These are phyloP conservation scores for Marisa cornuarietis DNA, from an alignment of 1,140 invertebrate species.

Conservation along the genomic window DNA sequence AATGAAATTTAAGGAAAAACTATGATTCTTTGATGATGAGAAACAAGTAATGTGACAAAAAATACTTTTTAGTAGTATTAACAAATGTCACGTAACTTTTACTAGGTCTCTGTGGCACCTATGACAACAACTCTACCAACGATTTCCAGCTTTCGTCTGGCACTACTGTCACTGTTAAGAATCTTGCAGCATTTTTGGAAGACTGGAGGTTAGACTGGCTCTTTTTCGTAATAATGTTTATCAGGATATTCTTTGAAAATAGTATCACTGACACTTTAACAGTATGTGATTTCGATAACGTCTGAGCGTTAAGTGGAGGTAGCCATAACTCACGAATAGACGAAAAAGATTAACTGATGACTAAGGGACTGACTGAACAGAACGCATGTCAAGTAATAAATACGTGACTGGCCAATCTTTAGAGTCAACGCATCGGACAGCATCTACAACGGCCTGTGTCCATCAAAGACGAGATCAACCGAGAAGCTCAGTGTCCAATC, in stretches of 20 bases:
- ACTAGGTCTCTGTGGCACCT: conserved; percentile 46
- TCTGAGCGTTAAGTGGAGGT: too few relatives aligned
- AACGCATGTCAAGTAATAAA: background rate
- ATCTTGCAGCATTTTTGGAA: conserved; percentile 24
- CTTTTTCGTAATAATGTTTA: too few relatives aligned
- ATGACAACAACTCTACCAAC: conserved; percentile 32
- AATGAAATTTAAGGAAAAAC: too few relatives aligned
- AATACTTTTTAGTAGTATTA: too few relatives aligned
- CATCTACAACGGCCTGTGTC: conserved; percentile 37
- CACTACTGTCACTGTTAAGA: conserved; percentile 11
- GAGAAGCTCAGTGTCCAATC: background rate
- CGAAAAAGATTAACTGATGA: too few relatives aligned
- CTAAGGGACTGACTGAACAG: too few relatives aligned
- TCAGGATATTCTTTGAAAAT: background rate
- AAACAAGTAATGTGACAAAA: too few relatives aligned
- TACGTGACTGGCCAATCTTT: background rate
- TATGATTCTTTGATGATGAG: too few relatives aligned
- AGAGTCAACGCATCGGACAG: conserved; percentile 31
- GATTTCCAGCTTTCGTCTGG: conserved; percentile 16
- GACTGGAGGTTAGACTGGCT: conserved; percentile 36
- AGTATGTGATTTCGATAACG: too few relatives aligned
- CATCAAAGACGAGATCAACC: background rate
- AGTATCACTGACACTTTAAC: background rate
- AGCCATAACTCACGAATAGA: too few relatives aligned
- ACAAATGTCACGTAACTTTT: conserved; percentile 1